A percentile compares a stretch with the other conserved stretches of the same genome.
Conservation (phyloP, 2,113 vertebrate genomes). For the Menidia beryllina region DNA sequence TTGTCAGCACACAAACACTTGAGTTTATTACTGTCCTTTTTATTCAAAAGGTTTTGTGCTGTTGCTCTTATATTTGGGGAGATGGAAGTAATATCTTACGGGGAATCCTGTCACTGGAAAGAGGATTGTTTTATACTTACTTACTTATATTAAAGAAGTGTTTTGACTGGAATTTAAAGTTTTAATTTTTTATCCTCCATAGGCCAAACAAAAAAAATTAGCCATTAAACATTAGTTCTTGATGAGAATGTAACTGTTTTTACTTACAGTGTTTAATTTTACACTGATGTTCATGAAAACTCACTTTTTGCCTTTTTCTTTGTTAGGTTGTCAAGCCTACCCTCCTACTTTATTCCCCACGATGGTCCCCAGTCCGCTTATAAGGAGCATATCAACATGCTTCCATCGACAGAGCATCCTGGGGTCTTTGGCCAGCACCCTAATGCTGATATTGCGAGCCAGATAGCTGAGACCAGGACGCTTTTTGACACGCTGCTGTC, state of each 20-base stretch:
- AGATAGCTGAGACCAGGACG: conserved; percentile 86
- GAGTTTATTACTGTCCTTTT: background rate
- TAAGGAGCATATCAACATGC: conserved; percentile 81
- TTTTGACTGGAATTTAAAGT: background rate
- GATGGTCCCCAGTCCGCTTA: conserved; percentile 84
- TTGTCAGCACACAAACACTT: background rate
- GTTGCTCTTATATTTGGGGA: background rate
- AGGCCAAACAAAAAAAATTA: too few relatives aligned
- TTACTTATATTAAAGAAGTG: background rate
- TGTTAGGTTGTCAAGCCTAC: conserved; percentile 83
- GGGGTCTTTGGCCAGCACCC: conserved; percentile 91
- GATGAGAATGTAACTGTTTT: too few relatives aligned
- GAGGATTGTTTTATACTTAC: background rate
- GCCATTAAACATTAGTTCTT: too few relatives aligned
- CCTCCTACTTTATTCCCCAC: conserved; percentile 84
- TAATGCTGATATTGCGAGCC: conserved; percentile 88
- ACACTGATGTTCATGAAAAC: background rate
- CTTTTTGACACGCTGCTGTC: conserved; percentile 90
- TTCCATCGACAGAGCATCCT: conserved; percentile 85
- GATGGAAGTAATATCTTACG: conserved; percentile 4
- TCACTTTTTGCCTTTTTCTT: background rate
- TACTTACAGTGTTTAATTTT: background rate
- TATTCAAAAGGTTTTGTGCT: background rate
- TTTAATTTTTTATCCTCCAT: too few relatives aligned
- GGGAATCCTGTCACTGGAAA: background rate